Evolutionary conservation across 2,888 invertebrate genomes (phyloP), one percentile per base, ranked within the genome.

Genomic region (Crematogaster levior): DNA sequence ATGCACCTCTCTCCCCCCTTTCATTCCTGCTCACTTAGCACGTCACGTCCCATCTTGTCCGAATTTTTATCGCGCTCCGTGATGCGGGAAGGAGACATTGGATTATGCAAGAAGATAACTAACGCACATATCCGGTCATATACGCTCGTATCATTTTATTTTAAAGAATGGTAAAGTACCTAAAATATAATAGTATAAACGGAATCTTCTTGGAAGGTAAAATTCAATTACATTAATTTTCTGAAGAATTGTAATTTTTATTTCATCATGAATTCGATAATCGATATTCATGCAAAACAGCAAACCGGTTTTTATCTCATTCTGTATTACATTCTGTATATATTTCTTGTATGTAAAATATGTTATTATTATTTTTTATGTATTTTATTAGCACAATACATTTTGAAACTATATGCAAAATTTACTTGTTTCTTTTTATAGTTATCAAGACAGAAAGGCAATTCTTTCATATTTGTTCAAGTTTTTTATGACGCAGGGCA

Each of bases 21-120:
- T 37, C n/a, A 0, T 9, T 5, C 34, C 12, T n/a, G 34, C 30
- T 66, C 68, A n/a, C 77, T 34, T 30, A 27, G 43, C 43, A 56
- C 77, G 53, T 77, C 75, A 21, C 66, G 66, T 77, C 68, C 53
- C 68, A 56, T 68, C 68, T 21, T 56, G 53, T 70, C 77, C 43
- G 34, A 77, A 77, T 77, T 77, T 56, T 77, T 77, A 70, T 68
- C 77, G 40, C 43, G 43, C 30, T 56, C 24, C 70, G 21, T 46
- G 56, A 70, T 56, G 77, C 70, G 24, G 68, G 66, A 77, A 77
- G n/a, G 24, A 27, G 18, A 56, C 56, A 34, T 21, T 12, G 43
- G 43, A 37, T 77, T 77, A 68, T 68, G 63, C 56, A 56, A 68
- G 30, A 15, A 68, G 43, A 12, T 27, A 46, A 60, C 34, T 48